Percentiles rank a stretch among this genome's conserved stretches.
These are phyloP conservation scores for Philypnodon macrostomus DNA, from an alignment of 2,797 vertebrate genomes.

Conservation along the genomic window DNA sequence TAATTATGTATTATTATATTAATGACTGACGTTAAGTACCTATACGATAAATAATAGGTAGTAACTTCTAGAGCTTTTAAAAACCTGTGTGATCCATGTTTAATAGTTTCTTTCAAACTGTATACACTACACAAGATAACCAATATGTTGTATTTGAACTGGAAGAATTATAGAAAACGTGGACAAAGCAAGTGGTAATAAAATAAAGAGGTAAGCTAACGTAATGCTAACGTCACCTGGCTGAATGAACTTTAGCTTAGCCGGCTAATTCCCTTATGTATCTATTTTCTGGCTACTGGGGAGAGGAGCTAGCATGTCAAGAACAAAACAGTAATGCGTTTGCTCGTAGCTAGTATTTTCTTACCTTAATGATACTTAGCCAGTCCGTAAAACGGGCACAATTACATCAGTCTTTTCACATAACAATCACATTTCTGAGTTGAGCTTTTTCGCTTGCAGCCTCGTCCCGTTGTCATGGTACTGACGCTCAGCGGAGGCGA, in stretches of 20 bases:
- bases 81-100: background rate
- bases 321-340: background rate
- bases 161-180: background rate
- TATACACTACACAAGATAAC: too few species aligned
- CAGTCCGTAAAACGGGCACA: conserved; percentile 1
- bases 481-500: conserved; percentile 57
- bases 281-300: conserved; percentile 22
- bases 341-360: background rate
- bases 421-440: conserved; percentile 54
- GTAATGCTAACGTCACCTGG: conserved; percentile 13
- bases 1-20: too few species aligned
- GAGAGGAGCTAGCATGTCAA: conserved; percentile 12
- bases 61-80: too few species aligned
- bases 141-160: fast-evolving
- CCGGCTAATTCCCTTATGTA: conserved; percentile 49
- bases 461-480: conserved; percentile 81
- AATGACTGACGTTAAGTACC: too few species aligned
- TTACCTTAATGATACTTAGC: conserved; percentile 34
- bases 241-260: conserved; percentile 62
- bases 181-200: too few species aligned
- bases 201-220: conserved; percentile 5
- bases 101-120: background rate
- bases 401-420: conserved; percentile 24
- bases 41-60: too few species aligned
- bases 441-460: conserved; percentile 37